Percentiles rank a stretch among this genome's conserved stretches.
phyloP scores from a whole-genome alignment of 2,797 vertebrate genomes.

The Limnodromus scolopaceus region DNA sequence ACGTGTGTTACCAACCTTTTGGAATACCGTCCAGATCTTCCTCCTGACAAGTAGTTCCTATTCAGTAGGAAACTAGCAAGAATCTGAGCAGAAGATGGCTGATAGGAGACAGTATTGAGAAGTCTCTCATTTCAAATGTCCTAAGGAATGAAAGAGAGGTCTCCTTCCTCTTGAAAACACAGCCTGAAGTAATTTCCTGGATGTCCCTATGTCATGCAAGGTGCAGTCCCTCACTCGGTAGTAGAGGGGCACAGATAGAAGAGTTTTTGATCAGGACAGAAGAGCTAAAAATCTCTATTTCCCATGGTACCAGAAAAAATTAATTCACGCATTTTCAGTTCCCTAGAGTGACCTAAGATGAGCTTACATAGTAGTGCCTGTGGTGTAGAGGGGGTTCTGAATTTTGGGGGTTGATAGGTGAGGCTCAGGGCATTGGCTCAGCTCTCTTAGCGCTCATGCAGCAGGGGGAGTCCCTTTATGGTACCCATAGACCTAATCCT shows the following conservation, averaged over 20 bases:
- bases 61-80: not conserved
- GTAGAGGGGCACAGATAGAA: not conserved
- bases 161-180: not conserved
- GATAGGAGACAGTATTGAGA: not conserved
- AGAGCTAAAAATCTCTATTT: not conserved
- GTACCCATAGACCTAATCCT: not conserved
- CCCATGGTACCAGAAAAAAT: not conserved
- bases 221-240: not conserved
- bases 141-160: not conserved
- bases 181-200: not conserved
- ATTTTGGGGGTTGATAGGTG: not conserved
- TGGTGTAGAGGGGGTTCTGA: not conserved
- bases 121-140: not conserved
- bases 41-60: not conserved
- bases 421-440: not conserved
- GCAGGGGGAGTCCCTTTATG: too few relatives aligned
- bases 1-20: not conserved
- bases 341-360: not conserved
- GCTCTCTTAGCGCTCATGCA: not conserved
- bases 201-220: not conserved
- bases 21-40: not conserved
- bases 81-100: not conserved
- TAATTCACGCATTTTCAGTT: accelerated
- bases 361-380: not conserved
- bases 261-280: not conserved